A percentile compares a stretch with the other conserved stretches of the same genome.
These are phyloP conservation scores for Zonitis immaculata DNA, from an alignment of 2,888 invertebrate genomes.

Conservation along the genomic window DNA sequence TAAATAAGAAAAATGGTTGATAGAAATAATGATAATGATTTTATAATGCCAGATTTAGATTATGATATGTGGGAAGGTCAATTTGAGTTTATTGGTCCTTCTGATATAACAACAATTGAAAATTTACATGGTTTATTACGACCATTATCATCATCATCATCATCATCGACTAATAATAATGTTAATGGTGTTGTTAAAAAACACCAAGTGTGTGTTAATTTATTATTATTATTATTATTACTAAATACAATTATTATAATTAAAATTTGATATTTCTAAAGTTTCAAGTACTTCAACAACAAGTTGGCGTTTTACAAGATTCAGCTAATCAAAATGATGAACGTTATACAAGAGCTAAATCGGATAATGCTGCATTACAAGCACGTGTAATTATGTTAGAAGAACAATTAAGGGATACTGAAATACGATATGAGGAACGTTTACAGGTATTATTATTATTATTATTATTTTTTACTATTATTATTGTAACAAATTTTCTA, in stretches of 20 bases:
- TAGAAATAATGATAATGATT: conserved; percentile 50
- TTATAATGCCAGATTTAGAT: conserved; percentile 59
- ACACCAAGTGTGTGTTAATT: conserved; percentile 55
- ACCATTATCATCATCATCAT: conserved; percentile 23
- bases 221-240: not conserved
- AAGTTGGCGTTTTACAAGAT: conserved; percentile 84
- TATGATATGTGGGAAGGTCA: conserved; percentile 88
- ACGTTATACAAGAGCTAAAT: conserved; percentile 82
- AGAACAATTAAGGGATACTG: conserved; percentile 76
- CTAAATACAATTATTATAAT: not conserved
- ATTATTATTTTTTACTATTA: too few species aligned
- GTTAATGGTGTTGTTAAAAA: conserved; percentile 55
- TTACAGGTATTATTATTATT: conserved; percentile 45
- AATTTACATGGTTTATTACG: conserved; percentile 34
- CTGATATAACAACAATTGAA: conserved; percentile 17
- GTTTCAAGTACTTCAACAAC: conserved; percentile 90
- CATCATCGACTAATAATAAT: too few species aligned
- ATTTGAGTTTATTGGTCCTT: conserved; percentile 73
- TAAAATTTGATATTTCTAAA: conserved; percentile 46
- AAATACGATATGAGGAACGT: conserved; percentile 51
- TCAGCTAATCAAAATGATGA: conserved; percentile 84
- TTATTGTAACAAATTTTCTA: not conserved
- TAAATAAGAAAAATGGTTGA: conserved; percentile 15
- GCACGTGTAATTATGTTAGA: conserved; percentile 89
- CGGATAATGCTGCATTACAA: conserved; percentile 88